phyloP scores from a whole-genome alignment of 2,888 invertebrate species.

The Chrysotoxum bicinctum region DNA sequence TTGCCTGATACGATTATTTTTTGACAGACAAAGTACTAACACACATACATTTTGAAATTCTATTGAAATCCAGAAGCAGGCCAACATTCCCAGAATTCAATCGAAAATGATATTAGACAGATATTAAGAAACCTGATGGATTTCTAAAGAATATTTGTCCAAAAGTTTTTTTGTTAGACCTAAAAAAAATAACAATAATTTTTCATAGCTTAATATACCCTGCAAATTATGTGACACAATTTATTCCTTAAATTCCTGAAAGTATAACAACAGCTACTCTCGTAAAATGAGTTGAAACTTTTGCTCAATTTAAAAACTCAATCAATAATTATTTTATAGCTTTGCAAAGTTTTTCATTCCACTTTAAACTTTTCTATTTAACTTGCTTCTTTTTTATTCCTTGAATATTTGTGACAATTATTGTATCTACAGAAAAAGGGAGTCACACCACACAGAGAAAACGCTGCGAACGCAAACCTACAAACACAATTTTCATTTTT shows the following conservation, averaged over 20 bases:
- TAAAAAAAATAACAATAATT: too few relatives aligned
- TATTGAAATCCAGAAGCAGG: too few relatives aligned
- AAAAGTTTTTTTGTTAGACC: too few relatives aligned
- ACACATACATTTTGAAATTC: too few relatives aligned
- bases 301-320: conserved; percentile 44
- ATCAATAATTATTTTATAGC: conserved; percentile 64
- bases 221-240: background rate
- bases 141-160: too few relatives aligned
- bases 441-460: background rate
- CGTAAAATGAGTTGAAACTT: conserved; percentile 21
- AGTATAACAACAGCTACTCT: background rate
- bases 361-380: background rate
- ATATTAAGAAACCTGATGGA: too few relatives aligned
- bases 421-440: background rate
- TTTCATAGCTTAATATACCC: background rate
- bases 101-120: too few relatives aligned
- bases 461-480: conserved; percentile 8
- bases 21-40: too few relatives aligned
- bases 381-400: background rate
- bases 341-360: conserved; percentile 45
- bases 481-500: conserved; percentile 29
- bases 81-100: too few relatives aligned
- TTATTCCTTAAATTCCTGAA: background rate
- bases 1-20: too few relatives aligned
- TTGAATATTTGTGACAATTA: conserved; percentile 29